Evolutionary conservation across 53 echinoderm and acorn worm genomes (phyloP).

Genomic region (Temnopleurus reevesii): DNA sequence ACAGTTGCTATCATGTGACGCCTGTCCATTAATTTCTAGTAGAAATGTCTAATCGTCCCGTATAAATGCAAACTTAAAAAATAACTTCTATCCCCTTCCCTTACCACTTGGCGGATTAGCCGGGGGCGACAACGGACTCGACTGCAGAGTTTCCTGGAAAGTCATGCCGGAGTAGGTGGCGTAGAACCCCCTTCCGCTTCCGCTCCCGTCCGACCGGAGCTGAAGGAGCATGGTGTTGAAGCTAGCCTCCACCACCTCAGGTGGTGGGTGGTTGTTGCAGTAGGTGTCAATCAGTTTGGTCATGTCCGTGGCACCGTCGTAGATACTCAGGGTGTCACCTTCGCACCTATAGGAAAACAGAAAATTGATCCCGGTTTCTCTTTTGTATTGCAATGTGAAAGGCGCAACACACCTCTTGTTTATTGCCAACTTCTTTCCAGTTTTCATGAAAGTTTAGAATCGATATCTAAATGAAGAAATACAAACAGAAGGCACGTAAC

Average conservation of each 20-base stretch:
- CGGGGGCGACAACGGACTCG: background rate
- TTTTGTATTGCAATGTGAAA: too few species aligned
- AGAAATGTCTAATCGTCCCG: too few species aligned
- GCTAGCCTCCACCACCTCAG: constrained; percentile 75
- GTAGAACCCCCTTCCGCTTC: constrained; percentile 72
- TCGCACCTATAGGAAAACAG: too few species aligned
- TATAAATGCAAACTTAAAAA: too few species aligned
- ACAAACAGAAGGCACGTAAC: too few species aligned
- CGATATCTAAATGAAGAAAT: too few species aligned
- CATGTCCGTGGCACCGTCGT: constrained; percentile 27
- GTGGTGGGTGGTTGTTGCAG: constrained; percentile 68
- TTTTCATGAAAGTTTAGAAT: too few species aligned
- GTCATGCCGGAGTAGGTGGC: constrained; percentile 66
- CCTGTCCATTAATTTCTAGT: too few species aligned
- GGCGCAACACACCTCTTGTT: too few species aligned
- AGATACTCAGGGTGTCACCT: constrained; percentile 45
- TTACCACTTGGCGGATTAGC: background rate
- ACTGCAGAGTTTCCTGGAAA: constrained; percentile 28
- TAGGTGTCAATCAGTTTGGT: constrained; percentile 54
- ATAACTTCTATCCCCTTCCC: background rate
- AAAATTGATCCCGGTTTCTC: too few species aligned
- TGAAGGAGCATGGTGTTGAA: constrained; percentile 78
- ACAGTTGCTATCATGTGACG: too few species aligned
- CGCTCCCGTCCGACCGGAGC: constrained; percentile 68
- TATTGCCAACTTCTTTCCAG: too few species aligned